Evolutionary conservation across 2,888 invertebrate genomes (phyloP).

Genomic region (Drosophila mulleri): DNA sequence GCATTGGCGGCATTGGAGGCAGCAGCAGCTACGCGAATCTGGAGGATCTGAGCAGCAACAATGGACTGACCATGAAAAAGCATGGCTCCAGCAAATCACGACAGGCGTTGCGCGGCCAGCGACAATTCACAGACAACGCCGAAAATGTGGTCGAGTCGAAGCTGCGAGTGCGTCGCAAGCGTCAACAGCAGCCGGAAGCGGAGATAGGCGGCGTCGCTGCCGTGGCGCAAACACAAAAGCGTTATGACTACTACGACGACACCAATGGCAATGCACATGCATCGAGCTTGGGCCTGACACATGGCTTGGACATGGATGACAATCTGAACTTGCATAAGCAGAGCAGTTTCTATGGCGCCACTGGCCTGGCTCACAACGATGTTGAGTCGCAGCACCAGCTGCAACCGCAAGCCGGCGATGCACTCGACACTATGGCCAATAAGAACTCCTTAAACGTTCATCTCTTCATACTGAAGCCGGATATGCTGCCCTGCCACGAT

Average conservation of each 20-base stretch:
- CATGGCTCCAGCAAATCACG: constrained; percentile 61
- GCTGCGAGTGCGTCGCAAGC: constrained; percentile 58
- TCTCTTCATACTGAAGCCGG: constrained; percentile 87
- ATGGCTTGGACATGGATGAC: constrained; percentile 72
- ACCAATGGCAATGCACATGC: constrained; percentile 50
- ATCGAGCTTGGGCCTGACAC: constrained; percentile 40
- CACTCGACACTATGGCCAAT: constrained; percentile 59
- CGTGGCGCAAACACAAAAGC: constrained; percentile 69
- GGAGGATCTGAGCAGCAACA: constrained; percentile 54
- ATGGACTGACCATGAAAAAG: constrained; percentile 46
- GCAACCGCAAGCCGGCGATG: constrained; percentile 46
- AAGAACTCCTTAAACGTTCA: constrained; percentile 78
- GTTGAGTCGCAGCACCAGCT: constrained; percentile 57
- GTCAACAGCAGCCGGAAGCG: constrained; percentile 30
- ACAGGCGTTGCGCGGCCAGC: constrained; percentile 73
- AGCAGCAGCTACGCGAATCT: constrained; percentile 59
- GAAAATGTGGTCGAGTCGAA: constrained; percentile 68
- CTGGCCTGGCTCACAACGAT: constrained; percentile 57
- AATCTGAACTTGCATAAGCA: constrained; percentile 77
- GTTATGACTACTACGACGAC: constrained; percentile 72
- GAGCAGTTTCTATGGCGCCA: constrained; percentile 61
- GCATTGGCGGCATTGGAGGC: constrained; percentile 49
- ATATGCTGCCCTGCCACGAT: constrained; percentile 87
- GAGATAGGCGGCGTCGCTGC: constrained; percentile 48
- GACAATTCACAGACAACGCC: constrained; percentile 64